phyloP scores from a whole-genome alignment of 2,888 invertebrate genomes.

The Sminthurinus aureus region DNA sequence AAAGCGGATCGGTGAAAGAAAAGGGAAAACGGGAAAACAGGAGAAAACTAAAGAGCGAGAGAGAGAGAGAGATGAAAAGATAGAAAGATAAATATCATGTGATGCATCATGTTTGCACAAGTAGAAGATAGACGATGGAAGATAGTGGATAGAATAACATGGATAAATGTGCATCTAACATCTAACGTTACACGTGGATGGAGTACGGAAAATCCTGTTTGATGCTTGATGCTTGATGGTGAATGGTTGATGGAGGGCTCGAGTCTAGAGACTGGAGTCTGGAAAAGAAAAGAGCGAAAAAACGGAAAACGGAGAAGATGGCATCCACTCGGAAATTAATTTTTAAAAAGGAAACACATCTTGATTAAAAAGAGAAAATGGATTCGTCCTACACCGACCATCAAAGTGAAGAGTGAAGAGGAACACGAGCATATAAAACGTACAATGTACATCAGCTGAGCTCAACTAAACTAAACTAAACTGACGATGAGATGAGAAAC shows the following conservation, averaged over 20 bases:
- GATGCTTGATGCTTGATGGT: no score
- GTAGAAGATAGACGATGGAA: background rate
- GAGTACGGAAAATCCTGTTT: background rate
- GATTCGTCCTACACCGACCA: conserved; percentile 10
- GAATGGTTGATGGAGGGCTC: background rate
- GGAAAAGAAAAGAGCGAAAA: conserved; percentile 4
- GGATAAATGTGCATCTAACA: no score
- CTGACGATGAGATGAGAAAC: background rate
- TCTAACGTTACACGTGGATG: background rate
- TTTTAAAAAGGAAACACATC: conserved; percentile 42
- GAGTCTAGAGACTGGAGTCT: no score
- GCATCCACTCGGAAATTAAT: conserved; percentile 43
- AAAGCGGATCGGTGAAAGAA: background rate
- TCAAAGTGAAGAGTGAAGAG: no score
- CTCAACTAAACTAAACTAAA: no score
- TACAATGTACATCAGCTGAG: background rate
- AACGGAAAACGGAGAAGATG: conserved; percentile 16
- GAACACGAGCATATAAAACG: no score
- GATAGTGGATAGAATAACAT: no score
- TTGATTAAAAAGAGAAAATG: conserved; percentile 41
- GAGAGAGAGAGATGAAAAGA: background rate
- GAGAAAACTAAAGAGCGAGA: conserved; percentile 8
- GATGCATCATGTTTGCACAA: conserved; percentile 9
- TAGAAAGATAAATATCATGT: conserved; percentile 15
- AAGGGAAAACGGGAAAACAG: background rate